These are phyloP conservation scores for Trachelus troglodyta DNA, from an alignment of 2,888 invertebrate genomes.

Conservation along the genomic window DNA sequence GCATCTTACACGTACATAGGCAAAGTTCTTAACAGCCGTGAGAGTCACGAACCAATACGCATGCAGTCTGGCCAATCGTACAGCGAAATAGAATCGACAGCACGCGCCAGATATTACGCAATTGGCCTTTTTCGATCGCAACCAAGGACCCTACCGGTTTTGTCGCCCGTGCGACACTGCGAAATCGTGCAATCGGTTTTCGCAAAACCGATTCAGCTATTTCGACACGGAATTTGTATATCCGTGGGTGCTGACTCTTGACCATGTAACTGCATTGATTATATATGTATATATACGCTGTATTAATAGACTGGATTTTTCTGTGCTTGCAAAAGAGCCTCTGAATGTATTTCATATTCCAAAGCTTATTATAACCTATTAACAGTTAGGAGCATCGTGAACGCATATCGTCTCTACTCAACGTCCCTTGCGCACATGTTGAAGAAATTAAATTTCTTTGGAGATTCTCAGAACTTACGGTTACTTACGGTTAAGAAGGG, in stretches of 20 bases:
- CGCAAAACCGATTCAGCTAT: slow-evolving; percentile 4
- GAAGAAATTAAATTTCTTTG: slow-evolving; percentile 58
- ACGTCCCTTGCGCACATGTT: slow-evolving; percentile 51
- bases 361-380: background rate
- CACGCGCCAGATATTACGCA: slow-evolving; percentile 6
- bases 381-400: background rate
- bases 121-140: slow-evolving; percentile 7
- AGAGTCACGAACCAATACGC: background rate
- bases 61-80: background rate
- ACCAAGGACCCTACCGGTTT: slow-evolving; percentile 3
- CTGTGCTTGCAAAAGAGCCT: background rate
- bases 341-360: background rate
- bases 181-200: slow-evolving; percentile 8
- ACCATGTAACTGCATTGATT: background rate
- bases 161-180: background rate
- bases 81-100: background rate
- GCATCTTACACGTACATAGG: background rate
- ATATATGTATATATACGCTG: background rate
- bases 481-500: background rate
- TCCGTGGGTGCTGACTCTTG: background rate
- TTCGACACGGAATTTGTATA: background rate
- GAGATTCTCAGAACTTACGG: slow-evolving; percentile 28
- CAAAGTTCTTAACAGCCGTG: background rate
- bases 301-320: background rate
- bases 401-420: slow-evolving; percentile 31